A percentile compares a stretch with the other conserved stretches of the same genome.
phyloP scores from a whole-genome alignment of 2,888 invertebrate genomes.

The Oxycera nigricornis region DNA sequence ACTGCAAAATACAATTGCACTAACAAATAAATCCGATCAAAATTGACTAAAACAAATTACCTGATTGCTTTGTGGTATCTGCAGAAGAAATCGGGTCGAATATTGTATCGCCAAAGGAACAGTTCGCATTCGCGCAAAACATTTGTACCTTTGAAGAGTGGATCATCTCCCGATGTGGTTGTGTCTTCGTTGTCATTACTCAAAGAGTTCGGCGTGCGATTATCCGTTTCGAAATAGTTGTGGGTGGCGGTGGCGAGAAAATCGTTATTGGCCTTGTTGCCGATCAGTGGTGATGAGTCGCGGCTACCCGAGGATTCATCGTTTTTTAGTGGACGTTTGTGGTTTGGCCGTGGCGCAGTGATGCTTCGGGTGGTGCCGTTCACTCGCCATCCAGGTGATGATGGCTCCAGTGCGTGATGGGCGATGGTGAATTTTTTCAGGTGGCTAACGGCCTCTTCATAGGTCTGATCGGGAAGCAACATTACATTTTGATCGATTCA shows the following conservation, averaged over 20 bases:
- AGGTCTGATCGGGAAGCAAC: slow-evolving; percentile 83
- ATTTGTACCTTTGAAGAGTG: slow-evolving; percentile 50
- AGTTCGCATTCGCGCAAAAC: slow-evolving; percentile 67
- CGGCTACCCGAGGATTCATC: not conserved
- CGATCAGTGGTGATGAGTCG: not conserved
- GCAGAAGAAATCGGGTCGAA: slow-evolving; percentile 81
- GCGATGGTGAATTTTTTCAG: not conserved
- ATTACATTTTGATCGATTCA: slow-evolving; percentile 59
- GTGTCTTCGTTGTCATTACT: not conserved
- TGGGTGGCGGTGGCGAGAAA: slow-evolving; percentile 54
- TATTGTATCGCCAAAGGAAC: slow-evolving; percentile 70
- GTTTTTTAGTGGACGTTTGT: not conserved
- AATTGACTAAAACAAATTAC: slow-evolving; percentile 51
- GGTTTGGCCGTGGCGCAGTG: not conserved
- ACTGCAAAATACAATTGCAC: slow-evolving; percentile 40
- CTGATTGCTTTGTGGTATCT: slow-evolving; percentile 67
- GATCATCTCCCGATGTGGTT: not conserved
- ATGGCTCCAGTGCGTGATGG: no score
- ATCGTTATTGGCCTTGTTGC: slow-evolving; percentile 43
- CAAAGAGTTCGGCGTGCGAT: slow-evolving; percentile 29
- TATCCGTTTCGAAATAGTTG: slow-evolving; percentile 38
- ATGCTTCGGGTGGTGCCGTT: not conserved
- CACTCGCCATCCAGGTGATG: not conserved
- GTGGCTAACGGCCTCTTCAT: slow-evolving; percentile 65
- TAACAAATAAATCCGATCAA: slow-evolving; percentile 11